Percentiles rank a stretch among this genome's conserved stretches.
Conservation (phyloP, 1,140 invertebrate species). For the Pogonognathellus flavescens region DNA sequence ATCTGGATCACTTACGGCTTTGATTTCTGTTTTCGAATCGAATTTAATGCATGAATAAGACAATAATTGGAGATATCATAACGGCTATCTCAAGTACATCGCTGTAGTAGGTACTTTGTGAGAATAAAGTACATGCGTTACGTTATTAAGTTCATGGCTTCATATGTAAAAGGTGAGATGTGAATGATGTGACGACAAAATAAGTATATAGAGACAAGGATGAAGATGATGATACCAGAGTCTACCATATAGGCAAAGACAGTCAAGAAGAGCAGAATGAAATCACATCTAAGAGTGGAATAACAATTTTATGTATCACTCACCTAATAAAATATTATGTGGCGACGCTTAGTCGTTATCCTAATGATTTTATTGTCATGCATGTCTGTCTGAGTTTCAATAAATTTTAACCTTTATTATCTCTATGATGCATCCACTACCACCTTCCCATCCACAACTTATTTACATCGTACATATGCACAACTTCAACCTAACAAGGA, state of each 20-base stretch:
- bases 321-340: conserved; percentile 23
- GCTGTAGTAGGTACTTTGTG: too few relatives aligned
- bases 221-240: too few relatives aligned
- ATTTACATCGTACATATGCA: too few relatives aligned
- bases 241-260: conserved; percentile 6
- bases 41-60: conserved; percentile 50
- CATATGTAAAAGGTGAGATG: too few relatives aligned
- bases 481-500: not conserved
- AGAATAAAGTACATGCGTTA: too few relatives aligned
- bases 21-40: conserved; percentile 1
- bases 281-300: not conserved
- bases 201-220: too few relatives aligned
- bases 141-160: too few relatives aligned
- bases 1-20: conserved; percentile 54
- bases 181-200: too few relatives aligned
- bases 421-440: not conserved
- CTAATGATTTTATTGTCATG: conserved; percentile 44
- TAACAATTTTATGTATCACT: conserved; percentile 16
- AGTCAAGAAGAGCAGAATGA: not conserved
- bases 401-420: conserved; percentile 41
- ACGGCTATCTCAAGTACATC: not conserved
- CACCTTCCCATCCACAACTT: not conserved
- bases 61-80: conserved; percentile 26
- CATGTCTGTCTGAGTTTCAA: conserved; percentile 27
- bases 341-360: conserved; percentile 36